Evolutionary conservation across 1,140 invertebrate genomes (phyloP).

Genomic region (Brachystomella parvula): DNA sequence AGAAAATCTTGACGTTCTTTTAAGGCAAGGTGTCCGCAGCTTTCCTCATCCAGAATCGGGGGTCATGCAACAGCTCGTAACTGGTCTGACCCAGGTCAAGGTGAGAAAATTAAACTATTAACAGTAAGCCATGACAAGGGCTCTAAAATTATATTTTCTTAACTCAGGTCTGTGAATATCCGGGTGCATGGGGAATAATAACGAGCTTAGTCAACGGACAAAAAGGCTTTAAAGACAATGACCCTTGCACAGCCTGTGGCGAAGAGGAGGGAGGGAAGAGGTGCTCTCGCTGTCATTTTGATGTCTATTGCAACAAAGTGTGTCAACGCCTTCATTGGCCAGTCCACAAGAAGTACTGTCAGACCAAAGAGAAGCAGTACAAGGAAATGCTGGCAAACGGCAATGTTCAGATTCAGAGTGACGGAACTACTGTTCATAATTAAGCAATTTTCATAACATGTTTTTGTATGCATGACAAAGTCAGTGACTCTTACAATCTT

Average conservation of each 20-base stretch:
- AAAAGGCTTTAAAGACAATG: constrained; percentile 58
- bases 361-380: constrained; percentile 39
- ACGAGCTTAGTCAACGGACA: constrained; percentile 81
- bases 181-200: constrained; percentile 62
- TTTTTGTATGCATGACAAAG: too few species aligned
- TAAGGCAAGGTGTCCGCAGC: constrained; percentile 71
- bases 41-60: constrained; percentile 80
- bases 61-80: constrained; percentile 71
- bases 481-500: too few species aligned
- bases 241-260: constrained; percentile 78
- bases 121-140: not conserved
- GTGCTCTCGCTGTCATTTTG: constrained; percentile 89
- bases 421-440: too few species aligned
- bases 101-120: constrained; percentile 49
- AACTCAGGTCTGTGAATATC: constrained; percentile 41
- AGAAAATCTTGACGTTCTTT: constrained; percentile 69
- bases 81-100: constrained; percentile 61
- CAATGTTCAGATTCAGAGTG: not conserved
- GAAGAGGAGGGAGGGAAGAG: constrained; percentile 81
- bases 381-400: not conserved
- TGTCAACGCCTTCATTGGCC: constrained; percentile 96
- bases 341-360: constrained; percentile 78
- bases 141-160: constrained; percentile 26
- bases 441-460: too few species aligned
- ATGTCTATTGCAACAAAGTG: constrained; percentile 84